Conservation (phyloP, 2,888 invertebrate species). For the Xiphydria camelus region DNA sequence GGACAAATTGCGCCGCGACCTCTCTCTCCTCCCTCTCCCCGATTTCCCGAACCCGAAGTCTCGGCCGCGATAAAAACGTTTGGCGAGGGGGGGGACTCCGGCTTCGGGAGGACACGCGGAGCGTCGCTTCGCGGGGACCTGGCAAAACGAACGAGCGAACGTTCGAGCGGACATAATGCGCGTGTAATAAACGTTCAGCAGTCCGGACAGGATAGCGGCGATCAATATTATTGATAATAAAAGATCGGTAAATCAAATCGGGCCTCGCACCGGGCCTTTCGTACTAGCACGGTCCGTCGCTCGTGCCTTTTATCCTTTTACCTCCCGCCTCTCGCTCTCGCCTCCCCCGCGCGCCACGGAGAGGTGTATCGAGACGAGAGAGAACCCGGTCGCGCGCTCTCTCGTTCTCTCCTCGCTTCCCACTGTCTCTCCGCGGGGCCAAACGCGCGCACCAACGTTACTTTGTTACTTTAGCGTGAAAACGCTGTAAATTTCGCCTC, state of each 20-base stretch:
- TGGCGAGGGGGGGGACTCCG: too few relatives aligned
- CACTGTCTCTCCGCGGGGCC: background rate
- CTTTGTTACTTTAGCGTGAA: conserved; percentile 52
- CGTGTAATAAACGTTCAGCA: conserved; percentile 9
- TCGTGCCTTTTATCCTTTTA: background rate
- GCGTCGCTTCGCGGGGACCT: conserved; percentile 2
- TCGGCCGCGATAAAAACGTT: too few relatives aligned
- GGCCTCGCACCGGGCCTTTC: conserved; percentile 2
- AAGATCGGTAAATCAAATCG: conserved; percentile 42
- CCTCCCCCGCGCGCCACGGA: too few relatives aligned
- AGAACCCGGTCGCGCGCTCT: background rate
- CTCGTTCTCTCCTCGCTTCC: too few relatives aligned
- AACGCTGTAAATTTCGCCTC: conserved; percentile 50
- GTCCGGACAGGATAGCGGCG: conserved; percentile 17
- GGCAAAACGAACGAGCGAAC: background rate
- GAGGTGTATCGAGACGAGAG: background rate
- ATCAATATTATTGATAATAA: conserved; percentile 41
- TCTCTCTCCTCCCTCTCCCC: background rate
- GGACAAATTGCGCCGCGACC: background rate
- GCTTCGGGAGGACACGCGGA: too few relatives aligned
- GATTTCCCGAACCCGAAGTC: background rate
- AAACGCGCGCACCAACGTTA: conserved; percentile 25
- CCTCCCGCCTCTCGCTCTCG: background rate
- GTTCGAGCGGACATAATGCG: conserved; percentile 4
- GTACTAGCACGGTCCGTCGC: background rate